These are phyloP conservation scores for Cecropterus lyciades DNA, from an alignment of 1,140 invertebrate species.

Conservation along the genomic window DNA sequence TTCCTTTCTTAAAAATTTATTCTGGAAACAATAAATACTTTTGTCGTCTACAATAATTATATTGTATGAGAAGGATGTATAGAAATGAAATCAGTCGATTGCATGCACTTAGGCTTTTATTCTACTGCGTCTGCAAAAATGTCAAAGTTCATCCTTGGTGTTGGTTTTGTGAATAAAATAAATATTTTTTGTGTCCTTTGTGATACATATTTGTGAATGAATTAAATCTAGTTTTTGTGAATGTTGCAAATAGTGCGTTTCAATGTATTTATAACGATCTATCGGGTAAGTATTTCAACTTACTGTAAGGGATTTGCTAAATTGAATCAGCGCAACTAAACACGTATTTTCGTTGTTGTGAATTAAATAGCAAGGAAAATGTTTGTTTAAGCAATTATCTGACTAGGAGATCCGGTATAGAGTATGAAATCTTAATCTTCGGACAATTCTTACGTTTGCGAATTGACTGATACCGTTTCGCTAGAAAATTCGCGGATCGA, in stretches of 20 bases:
- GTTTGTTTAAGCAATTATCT: neutral
- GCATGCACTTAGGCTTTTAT: constrained; percentile 58
- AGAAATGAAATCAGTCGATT: constrained; percentile 37
- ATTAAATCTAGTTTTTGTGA: constrained; percentile 11
- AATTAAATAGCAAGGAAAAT: neutral
- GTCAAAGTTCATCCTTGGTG: constrained; percentile 69
- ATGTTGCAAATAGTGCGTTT: neutral
- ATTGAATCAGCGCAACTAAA: neutral
- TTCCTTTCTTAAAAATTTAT: neutral
- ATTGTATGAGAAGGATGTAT: neutral
- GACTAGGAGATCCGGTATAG: neutral
- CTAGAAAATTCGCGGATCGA: too few relatives aligned
- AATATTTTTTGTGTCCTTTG: constrained; percentile 28
- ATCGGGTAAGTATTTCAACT: neutral
- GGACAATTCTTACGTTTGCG: too few relatives aligned
- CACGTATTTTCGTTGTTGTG: constrained; percentile 2
- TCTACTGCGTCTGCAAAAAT: constrained; percentile 57
- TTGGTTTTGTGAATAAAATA: constrained; percentile 33
- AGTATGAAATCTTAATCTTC: too few relatives aligned
- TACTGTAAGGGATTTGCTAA: neutral
- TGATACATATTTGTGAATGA: constrained; percentile 10
- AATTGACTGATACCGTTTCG: too few relatives aligned
- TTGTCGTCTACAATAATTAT: neutral
- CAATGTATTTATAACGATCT: constrained; percentile 2
- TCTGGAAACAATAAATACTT: neutral